phyloP scores from a whole-genome alignment of 2,113 vertebrate genomes.

The Variabilichromis moorii region DNA sequence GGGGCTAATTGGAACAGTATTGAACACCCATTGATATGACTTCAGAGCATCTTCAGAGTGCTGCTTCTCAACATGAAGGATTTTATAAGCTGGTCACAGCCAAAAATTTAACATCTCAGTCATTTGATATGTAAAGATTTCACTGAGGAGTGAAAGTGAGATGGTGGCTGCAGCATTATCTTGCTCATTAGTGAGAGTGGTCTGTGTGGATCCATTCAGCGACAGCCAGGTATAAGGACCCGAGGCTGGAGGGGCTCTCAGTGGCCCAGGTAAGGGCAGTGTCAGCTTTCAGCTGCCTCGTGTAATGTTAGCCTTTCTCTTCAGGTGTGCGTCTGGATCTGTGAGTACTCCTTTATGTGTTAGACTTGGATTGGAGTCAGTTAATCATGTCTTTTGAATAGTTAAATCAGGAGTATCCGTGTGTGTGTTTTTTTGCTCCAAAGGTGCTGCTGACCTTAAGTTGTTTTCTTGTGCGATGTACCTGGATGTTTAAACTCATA shows the following conservation, averaged over 20 bases:
- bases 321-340: not conserved
- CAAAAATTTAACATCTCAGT: not conserved
- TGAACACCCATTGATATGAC: not conserved
- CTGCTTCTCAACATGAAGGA: not conserved
- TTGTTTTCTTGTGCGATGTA: not conserved
- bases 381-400: not conserved
- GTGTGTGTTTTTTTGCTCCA: not conserved
- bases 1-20: not conserved
- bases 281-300: constrained; percentile 27
- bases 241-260: not conserved
- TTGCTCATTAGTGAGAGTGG: constrained; percentile 26
- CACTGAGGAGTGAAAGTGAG: constrained; percentile 2
- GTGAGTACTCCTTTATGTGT: not conserved
- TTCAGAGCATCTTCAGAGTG: not conserved
- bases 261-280: not conserved
- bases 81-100: not conserved
- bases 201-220: not conserved
- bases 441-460: not conserved
- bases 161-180: not conserved
- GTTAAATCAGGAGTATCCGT: not conserved
- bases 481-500: not conserved
- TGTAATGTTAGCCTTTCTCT: constrained; percentile 5
- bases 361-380: not conserved
- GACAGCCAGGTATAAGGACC: constrained; percentile 30
- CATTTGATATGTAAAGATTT: not conserved